phyloP scores from a whole-genome alignment of 2,113 vertebrate genomes.

The Ochotona curzoniae region DNA sequence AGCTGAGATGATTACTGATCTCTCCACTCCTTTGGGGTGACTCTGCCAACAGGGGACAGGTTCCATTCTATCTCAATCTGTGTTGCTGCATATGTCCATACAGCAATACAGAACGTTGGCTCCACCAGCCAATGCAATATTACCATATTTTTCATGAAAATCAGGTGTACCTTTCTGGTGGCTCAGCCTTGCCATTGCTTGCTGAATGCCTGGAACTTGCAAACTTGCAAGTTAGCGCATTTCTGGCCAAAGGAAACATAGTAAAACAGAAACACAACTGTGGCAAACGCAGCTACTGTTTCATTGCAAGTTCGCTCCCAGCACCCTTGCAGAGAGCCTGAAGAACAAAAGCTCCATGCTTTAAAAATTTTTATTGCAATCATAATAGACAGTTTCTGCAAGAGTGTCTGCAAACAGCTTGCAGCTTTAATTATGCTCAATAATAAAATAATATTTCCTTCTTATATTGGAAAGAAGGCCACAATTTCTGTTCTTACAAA shows the following conservation, averaged over 20 bases:
- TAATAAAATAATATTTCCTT: too few species aligned
- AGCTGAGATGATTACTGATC: not conserved
- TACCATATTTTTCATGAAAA: too few species aligned
- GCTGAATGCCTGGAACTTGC: not conserved
- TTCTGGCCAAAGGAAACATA: not conserved
- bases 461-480: too few species aligned
- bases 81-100: not conserved
- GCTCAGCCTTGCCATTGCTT: not conserved
- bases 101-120: too few species aligned
- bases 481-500: too few species aligned
- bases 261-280: not conserved
- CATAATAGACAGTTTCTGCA: too few species aligned
- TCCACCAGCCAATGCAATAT: not conserved
- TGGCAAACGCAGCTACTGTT: not conserved
- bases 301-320: too few species aligned
- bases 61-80: not conserved
- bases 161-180: too few species aligned
- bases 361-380: too few species aligned
- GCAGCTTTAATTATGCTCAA: too few species aligned
- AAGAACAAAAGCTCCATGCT: not conserved
- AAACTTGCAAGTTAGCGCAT: not conserved
- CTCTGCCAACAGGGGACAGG: not conserved
- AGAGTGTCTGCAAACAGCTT: too few species aligned
- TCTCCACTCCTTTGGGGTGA: not conserved
- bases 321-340: not conserved